Conservation (phyloP, 1,140 invertebrate species). For the Antheraea mylitta region DNA sequence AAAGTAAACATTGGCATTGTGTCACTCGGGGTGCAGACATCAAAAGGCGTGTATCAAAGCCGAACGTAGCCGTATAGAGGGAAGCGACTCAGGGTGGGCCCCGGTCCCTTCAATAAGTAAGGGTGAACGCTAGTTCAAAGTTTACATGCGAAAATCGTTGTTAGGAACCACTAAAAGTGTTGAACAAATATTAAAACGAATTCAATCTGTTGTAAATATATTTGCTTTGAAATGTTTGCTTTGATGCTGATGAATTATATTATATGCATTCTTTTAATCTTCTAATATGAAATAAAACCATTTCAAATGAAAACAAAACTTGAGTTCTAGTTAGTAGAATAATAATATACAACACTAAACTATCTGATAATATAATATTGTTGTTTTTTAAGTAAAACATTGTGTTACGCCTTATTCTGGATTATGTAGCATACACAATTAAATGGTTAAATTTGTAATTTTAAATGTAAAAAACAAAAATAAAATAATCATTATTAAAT, state of each 20-base stretch:
- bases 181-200: background rate
- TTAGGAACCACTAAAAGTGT: background rate
- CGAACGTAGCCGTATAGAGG: constrained; percentile 61
- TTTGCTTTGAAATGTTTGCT: background rate
- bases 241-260: background rate
- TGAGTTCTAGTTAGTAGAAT: background rate
- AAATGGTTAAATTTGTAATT: no score
- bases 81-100: constrained; percentile 48
- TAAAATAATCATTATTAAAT: background rate
- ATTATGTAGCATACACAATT: no score
- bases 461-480: no score
- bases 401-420: no score
- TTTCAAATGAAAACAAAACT: background rate
- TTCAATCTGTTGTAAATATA: constrained; percentile 2
- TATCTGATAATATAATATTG: no score
- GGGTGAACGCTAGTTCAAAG: constrained; percentile 59
- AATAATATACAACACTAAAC: no score
- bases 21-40: constrained; percentile 58
- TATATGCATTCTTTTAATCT: background rate
- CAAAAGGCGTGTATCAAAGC: constrained; percentile 74
- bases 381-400: no score
- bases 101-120: constrained; percentile 55
- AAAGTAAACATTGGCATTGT: constrained; percentile 63
- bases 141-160: constrained; percentile 40
- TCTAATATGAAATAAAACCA: background rate